Conservation (phyloP, 2,797 vertebrate genomes). For the Lophius americanus region DNA sequence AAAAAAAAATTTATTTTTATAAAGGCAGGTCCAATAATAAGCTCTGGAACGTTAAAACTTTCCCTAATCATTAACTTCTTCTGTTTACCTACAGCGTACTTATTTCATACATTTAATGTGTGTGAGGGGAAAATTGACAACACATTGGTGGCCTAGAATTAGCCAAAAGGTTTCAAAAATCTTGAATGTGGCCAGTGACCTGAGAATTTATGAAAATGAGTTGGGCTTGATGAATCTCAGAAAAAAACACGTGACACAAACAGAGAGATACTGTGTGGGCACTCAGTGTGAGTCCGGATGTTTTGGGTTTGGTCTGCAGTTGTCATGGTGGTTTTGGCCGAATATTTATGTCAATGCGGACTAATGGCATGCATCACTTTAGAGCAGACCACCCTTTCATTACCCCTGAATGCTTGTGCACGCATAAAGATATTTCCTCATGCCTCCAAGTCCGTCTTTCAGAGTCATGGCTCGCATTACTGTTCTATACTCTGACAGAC, state of each 20-base stretch:
- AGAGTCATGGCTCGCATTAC: conserved; percentile 18
- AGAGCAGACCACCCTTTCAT: conserved; percentile 25
- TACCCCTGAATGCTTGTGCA: conserved; percentile 36
- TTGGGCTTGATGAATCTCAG: conserved; percentile 26
- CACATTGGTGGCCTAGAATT: background rate
- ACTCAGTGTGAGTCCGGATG: conserved; percentile 58
- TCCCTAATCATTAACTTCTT: background rate
- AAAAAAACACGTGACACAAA: conserved; percentile 19
- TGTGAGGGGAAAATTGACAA: background rate
- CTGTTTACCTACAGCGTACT: background rate
- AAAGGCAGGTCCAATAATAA: too few species aligned
- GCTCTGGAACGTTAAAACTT: background rate
- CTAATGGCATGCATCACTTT: conserved; percentile 60
- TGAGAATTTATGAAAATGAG: conserved; percentile 22
- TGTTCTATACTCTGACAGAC: conserved; percentile 41
- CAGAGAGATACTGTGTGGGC: conserved; percentile 24
- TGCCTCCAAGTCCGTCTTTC: conserved; percentile 15
- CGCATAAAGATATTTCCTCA: conserved; percentile 11
- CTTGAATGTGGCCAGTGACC: conserved; percentile 23
- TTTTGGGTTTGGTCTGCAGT: conserved; percentile 60
- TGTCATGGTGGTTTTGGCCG: conserved; percentile 74
- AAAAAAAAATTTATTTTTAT: too few species aligned
- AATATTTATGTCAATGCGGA: conserved; percentile 59
- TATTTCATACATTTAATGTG: background rate
- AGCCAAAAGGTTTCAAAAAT: background rate